Evolutionary conservation across 92 coral and sea anemone species (phyloP), one percentile per base, ranked within the genome.

Genomic region (Epizoanthus illoricatus): DNA sequence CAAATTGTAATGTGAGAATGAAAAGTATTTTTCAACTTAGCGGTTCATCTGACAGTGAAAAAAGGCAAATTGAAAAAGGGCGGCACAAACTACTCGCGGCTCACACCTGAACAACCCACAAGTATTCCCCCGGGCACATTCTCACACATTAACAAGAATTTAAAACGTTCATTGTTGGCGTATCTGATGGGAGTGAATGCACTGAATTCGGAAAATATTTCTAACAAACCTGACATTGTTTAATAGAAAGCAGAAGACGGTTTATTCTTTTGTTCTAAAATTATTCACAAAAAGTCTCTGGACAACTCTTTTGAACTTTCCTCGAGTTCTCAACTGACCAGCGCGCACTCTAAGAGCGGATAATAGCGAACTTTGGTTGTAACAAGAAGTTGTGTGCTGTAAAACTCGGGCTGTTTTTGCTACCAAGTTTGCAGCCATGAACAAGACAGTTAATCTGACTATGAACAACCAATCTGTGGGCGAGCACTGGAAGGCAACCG

Each of bases 251-350:
- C n/a, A 17, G 4, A 36, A 43, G 9, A 39, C 42, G 52, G 18
- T 67, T 68, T 8, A 68, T 68, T 67, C n/a, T 33, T n/a, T 10
- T 67, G 72, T 67, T 67, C 43, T 20, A 5, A 67, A 39, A 68
- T 68, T 19, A 68, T 52, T 52, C 56, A 39, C 3, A 33, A 68
- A 23, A 64, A 39, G 5, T 39, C 21, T 52, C 15, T 11, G 56
- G 56, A 47, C 74, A 71, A 20, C 6, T 71, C 59, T 6, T 66
- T 33, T 66, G 1, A 15, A 39, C 56, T 39, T 68, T 39, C 47
- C 42, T 39, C 47, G 45, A 68, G 45, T 13, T 66, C 49, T 68
- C 73, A 16, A 68, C 73, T 33, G 73, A 39, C 36, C 36, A 13
- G 16, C 20, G 17, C 47, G 9, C 17, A 18, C 17, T 33, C 1